A percentile compares a stretch with the other conserved stretches of the same genome.
These are phyloP conservation scores for Chrysolina oricalcia DNA, from an alignment of 2,888 invertebrate genomes.

Conservation along the genomic window DNA sequence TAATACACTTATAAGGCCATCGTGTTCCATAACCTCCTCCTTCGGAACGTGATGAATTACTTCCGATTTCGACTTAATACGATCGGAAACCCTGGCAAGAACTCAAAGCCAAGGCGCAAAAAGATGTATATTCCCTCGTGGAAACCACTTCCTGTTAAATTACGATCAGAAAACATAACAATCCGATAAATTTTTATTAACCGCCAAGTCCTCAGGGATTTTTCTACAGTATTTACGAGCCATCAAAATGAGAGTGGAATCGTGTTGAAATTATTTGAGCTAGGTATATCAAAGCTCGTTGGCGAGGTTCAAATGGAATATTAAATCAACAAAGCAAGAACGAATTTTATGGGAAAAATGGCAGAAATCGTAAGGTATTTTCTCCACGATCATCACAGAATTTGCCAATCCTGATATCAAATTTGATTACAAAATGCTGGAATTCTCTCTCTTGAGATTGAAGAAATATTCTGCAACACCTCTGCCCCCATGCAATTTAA, in stretches of 20 bases:
- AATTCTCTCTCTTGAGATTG: too few relatives aligned
- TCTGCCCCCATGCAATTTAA: too few relatives aligned
- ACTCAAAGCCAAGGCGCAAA: too few relatives aligned
- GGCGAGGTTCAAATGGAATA: background rate
- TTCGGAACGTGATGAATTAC: too few relatives aligned
- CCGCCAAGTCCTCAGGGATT: slow-evolving; percentile 1
- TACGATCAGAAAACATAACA: slow-evolving; percentile 23
- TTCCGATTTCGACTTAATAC: too few relatives aligned
- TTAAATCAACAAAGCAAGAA: background rate
- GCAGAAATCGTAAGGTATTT: background rate
- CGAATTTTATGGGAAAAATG: background rate
- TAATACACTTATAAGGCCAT: too few relatives aligned
- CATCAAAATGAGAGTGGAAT: background rate
- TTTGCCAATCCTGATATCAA: too few relatives aligned
- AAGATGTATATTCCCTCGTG: background rate
- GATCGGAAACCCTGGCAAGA: too few relatives aligned
- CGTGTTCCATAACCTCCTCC: too few relatives aligned
- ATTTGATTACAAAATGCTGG: too few relatives aligned
- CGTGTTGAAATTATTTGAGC: background rate
- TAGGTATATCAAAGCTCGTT: background rate
- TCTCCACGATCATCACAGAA: too few relatives aligned
- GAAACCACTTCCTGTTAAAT: slow-evolving; percentile 13
- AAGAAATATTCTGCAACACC: too few relatives aligned
- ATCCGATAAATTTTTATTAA: slow-evolving; percentile 25
- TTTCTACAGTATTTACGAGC: background rate